Conservation (phyloP, 2,888 invertebrate genomes). For the Phyllotreta cruciferae region DNA sequence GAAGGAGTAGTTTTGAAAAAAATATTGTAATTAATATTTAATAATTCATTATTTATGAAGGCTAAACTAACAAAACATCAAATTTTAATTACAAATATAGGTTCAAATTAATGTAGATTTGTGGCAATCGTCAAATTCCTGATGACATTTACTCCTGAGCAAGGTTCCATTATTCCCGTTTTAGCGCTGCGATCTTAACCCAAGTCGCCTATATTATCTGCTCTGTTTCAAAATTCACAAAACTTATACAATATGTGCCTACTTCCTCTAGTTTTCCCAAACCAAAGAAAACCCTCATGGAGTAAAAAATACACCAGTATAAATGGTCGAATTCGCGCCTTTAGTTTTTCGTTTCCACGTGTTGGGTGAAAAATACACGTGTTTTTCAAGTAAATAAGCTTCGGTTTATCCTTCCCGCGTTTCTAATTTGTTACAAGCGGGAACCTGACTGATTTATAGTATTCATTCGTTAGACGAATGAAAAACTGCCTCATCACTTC, state of each 20-base stretch:
- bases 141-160: too few relatives aligned
- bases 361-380: slow-evolving; percentile 26
- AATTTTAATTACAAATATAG: too few relatives aligned
- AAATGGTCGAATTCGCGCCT: slow-evolving; percentile 6
- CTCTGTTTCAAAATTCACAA: too few relatives aligned
- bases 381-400: slow-evolving; percentile 27
- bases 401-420: slow-evolving; percentile 19
- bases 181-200: too few relatives aligned
- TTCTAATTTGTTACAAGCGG: slow-evolving; percentile 26
- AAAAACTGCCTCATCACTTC: slow-evolving; percentile 28
- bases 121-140: too few relatives aligned
- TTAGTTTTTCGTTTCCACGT: slow-evolving; percentile 17
- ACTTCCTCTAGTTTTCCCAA: background rate
- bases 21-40: too few relatives aligned
- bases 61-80: too few relatives aligned
- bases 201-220: too few relatives aligned
- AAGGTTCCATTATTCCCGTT: too few relatives aligned
- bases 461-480: slow-evolving; percentile 27
- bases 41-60: too few relatives aligned
- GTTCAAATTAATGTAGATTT: too few relatives aligned
- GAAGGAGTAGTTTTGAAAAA: too few relatives aligned
- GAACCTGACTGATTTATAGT: slow-evolving; percentile 28
- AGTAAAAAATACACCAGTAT: slow-evolving; percentile 4
- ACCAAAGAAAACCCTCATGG: background rate
- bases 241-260: background rate